Conservation (phyloP, 2,888 invertebrate species). For the Acleris emargana region DNA sequence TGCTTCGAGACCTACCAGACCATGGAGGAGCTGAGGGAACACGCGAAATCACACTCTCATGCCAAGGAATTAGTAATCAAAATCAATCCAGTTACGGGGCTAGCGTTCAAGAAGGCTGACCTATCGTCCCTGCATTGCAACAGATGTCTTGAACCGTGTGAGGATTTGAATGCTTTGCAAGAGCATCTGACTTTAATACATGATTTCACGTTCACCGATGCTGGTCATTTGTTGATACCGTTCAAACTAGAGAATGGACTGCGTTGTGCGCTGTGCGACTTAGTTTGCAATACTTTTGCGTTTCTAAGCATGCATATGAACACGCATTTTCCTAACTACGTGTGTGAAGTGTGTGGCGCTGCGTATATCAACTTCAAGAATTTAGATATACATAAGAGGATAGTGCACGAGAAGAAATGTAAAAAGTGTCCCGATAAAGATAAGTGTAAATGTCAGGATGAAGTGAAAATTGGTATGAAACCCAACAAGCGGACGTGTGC, state of each 20-base stretch:
- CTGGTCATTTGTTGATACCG: constrained; percentile 53
- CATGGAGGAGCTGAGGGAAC: constrained; percentile 50
- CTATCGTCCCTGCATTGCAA: constrained; percentile 57
- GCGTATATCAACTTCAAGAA: constrained; percentile 55
- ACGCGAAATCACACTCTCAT: constrained; percentile 48
- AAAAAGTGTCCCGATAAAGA: constrained; percentile 45
- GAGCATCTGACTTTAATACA: constrained; percentile 52
- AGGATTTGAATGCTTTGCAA: constrained; percentile 45
- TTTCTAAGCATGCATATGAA: constrained; percentile 57
- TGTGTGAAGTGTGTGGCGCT: constrained; percentile 57
- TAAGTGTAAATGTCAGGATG: constrained; percentile 41
- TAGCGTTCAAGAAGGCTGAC: constrained; percentile 56
- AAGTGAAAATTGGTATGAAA: constrained; percentile 41
- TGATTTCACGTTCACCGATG: constrained; percentile 44
- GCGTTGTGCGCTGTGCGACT: constrained; percentile 50
- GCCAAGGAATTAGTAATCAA: constrained; percentile 42
- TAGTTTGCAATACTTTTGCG: constrained; percentile 50
- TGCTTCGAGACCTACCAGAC: constrained; percentile 52
- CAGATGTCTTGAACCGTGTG: constrained; percentile 46
- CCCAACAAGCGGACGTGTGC: constrained; percentile 42
- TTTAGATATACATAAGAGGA: constrained; percentile 50
- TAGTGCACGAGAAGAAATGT: constrained; percentile 55
- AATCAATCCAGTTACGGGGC: constrained; percentile 47
- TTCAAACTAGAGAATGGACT: constrained; percentile 50
- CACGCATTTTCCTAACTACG: constrained; percentile 52